Conservation (phyloP, 2,113 vertebrate genomes). For the Nanorana parkeri region DNA sequence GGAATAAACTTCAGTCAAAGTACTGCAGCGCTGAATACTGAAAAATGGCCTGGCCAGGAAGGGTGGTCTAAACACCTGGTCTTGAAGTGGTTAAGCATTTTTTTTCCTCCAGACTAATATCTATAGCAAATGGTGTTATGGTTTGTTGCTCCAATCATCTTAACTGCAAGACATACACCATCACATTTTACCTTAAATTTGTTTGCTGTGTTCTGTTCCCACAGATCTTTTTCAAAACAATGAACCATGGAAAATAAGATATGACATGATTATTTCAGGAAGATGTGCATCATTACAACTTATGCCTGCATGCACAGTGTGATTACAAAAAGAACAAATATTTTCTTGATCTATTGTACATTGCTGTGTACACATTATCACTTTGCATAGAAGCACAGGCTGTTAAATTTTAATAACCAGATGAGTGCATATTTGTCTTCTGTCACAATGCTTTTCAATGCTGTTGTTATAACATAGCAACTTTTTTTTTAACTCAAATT, state of each 20-base stretch:
- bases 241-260: conserved; percentile 42
- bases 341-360: conserved; percentile 47
- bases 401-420: conserved; percentile 42
- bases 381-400: conserved; percentile 37
- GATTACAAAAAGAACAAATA: conserved; percentile 43
- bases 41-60: too few species aligned
- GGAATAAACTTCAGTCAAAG: too few species aligned
- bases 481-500: too few species aligned
- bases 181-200: conserved; percentile 39
- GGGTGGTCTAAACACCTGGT: too few species aligned
- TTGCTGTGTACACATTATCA: conserved; percentile 35
- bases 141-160: conserved; percentile 9
- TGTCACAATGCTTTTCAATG: conserved; percentile 46
- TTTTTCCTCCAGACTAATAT: background rate
- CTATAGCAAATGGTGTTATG: conserved; percentile 11
- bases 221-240: conserved; percentile 38
- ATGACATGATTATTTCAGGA: conserved; percentile 46
- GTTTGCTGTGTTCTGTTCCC: conserved; percentile 7
- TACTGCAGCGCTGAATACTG: too few species aligned
- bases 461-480: conserved; percentile 35
- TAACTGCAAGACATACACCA: conserved; percentile 9
- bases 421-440: conserved; percentile 48
- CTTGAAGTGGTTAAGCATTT: too few species aligned
- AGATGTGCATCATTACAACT: conserved; percentile 39
- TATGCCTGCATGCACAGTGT: conserved; percentile 22